Percentiles rank a stretch among this genome's conserved stretches.
Evolutionary conservation across 1,140 invertebrate species (phyloP).

Genomic region (Chionoecetes opilio): DNA sequence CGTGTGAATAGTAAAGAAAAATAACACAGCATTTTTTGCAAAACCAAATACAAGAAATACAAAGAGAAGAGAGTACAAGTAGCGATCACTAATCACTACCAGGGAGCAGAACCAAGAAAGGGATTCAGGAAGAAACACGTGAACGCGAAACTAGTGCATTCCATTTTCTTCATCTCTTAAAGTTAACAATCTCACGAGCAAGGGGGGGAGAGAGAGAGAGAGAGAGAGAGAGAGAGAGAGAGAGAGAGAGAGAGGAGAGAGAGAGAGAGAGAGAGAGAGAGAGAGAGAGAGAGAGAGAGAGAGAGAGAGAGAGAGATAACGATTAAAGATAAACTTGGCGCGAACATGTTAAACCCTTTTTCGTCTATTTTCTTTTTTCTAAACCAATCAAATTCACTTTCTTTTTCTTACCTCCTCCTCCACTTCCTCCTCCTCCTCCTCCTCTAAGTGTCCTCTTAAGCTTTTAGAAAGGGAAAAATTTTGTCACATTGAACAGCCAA

Average conservation of each 20-base stretch:
- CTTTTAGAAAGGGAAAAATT: background rate
- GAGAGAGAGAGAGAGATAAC: background rate
- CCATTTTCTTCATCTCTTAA: no score
- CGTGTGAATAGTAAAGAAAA: no score
- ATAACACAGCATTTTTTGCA: no score
- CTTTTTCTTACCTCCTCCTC: background rate
- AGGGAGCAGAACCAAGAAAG: no score
- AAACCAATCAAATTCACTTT: background rate
- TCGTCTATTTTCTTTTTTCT: background rate
- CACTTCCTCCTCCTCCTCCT: background rate
- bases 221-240: background rate
- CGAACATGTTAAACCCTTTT: background rate
- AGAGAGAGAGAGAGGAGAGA: background rate
- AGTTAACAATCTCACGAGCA: no score
- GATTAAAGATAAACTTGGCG: background rate
- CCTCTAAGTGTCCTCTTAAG: background rate
- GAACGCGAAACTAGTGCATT: no score
- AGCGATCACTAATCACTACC: no score
- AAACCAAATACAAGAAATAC: no score
- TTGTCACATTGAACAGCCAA: background rate
- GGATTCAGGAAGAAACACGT: no score
- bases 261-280: conserved; percentile 25
- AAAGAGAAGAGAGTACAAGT: no score
- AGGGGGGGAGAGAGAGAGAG: no score
- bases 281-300: conserved; percentile 56